Base-by-base conservation (phyloP, 2,113 vertebrate genomes). In the Lophius piscatorius region DNA sequence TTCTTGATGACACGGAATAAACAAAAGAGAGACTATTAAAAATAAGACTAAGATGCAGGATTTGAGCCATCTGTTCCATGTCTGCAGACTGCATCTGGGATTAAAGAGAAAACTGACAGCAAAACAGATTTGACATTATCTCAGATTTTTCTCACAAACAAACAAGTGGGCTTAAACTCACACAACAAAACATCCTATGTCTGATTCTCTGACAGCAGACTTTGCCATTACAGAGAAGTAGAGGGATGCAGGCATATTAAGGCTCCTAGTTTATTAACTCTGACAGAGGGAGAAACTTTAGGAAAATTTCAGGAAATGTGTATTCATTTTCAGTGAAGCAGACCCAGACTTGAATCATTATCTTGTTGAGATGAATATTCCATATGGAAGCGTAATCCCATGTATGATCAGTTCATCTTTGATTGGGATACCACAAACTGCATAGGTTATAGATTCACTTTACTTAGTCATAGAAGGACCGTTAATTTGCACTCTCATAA, bases 21-120 rank as follows among this genome's bases (percentile, higher is more conserved):
- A 76, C 48, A 73, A 63, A 74, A 80, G 36, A 61, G 28, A 69
- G 31, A 46, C 36, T 24, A 49, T 56, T 76, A 49, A 70, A 77
- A 73, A 74, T 85, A 86, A 84, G 80, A 86, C 76, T 71, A 57
- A 75, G 50, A 84, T 69, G 63, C 75, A 65, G 60, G 44, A 44
- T 66, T 12, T 1, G 48, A 72, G 54, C 63, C 61, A 49, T 31
- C 36, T 12, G 17, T 47, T 67, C 24, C 34, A 26, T 55, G 22
- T 44, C 26, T 65, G 48, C 38, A 31, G 68, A 44, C 62, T 70
- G 70, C 72, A 68, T 76, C 52, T 20, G 51, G 50, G 44, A 24
- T 76, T 74, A 71, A 76, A 69, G 36, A 23, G 60, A 61, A 38
- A 70, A 57, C 48, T 46, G 18, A 68, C 51, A 49, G 18, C 29